Conservation (phyloP, 2,113 vertebrate genomes). For the Colinus virginianus region DNA sequence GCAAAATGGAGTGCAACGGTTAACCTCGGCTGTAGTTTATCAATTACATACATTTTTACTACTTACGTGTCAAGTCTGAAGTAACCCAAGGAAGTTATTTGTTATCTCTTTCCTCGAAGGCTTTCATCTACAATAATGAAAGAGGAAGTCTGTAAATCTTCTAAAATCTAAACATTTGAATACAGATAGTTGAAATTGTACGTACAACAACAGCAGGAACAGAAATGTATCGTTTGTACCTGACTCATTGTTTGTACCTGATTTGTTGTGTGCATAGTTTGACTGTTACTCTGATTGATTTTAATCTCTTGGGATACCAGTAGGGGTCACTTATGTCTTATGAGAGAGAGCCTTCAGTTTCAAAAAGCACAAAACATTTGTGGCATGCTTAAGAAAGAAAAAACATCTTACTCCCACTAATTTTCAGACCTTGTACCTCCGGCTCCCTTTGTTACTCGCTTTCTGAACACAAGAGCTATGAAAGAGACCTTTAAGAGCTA, state of each 20-base stretch:
- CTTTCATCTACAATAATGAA: background rate
- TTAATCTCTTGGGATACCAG: slow-evolving; percentile 29
- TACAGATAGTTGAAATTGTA: background rate
- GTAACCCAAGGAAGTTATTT: background rate
- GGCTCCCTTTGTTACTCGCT: slow-evolving; percentile 87
- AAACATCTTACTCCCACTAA: background rate
- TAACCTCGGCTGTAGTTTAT: background rate
- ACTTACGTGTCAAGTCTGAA: background rate
- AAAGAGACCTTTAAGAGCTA: slow-evolving; percentile 98
- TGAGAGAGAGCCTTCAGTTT: background rate
- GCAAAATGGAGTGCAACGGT: background rate
- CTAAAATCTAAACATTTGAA: background rate
- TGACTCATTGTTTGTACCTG: background rate
- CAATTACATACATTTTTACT: background rate
- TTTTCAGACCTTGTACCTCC: slow-evolving; percentile 86
- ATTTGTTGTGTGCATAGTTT: background rate
- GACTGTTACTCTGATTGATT: background rate
- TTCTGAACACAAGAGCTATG: slow-evolving; percentile 95
- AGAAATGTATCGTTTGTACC: background rate
- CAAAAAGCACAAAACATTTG: background rate
- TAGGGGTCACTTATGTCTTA: slow-evolving; percentile 63
- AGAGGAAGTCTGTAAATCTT: background rate
- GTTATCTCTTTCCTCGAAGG: background rate
- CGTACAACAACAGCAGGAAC: background rate
- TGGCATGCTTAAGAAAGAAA: background rate